phyloP scores from a whole-genome alignment of 2,113 vertebrate genomes.

The Lampris incognitus region DNA sequence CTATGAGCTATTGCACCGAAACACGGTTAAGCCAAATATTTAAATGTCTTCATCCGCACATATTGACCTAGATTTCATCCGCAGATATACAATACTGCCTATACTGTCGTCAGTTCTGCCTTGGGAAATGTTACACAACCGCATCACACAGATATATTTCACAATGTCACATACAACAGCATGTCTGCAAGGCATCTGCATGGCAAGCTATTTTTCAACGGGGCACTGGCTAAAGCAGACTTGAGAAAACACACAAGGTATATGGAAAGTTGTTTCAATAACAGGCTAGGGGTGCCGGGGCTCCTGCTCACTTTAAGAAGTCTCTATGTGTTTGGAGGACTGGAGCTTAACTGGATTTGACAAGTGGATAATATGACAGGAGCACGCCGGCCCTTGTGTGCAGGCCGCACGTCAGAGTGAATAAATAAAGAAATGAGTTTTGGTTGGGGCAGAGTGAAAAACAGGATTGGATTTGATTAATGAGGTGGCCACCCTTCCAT shows the following conservation, averaged over 20 bases:
- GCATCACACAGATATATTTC: neutral
- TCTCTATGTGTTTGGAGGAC: slow-evolving; percentile 35
- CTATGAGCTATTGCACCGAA: too few species aligned
- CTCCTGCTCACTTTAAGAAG: slow-evolving; percentile 8
- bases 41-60: too few species aligned
- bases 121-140: neutral
- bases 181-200: neutral
- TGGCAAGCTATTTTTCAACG: neutral
- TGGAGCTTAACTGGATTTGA: slow-evolving; percentile 64
- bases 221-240: neutral
- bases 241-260: neutral
- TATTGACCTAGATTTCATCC: too few species aligned
- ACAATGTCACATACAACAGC: neutral
- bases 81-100: too few species aligned
- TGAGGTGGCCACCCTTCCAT: slow-evolving; percentile 62
- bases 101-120: too few species aligned
- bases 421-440: slow-evolving; percentile 69
- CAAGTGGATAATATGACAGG: slow-evolving; percentile 69
- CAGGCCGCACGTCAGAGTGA: slow-evolving; percentile 54
- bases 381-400: slow-evolving; percentile 46
- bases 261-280: slow-evolving; percentile 17
- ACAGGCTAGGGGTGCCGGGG: slow-evolving; percentile 2
- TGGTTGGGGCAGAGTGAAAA: slow-evolving; percentile 43
- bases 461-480: slow-evolving; percentile 66
- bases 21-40: too few species aligned